Base-by-base conservation (phyloP, 2,113 vertebrate species). In the Taurulus bubalis region DNA sequence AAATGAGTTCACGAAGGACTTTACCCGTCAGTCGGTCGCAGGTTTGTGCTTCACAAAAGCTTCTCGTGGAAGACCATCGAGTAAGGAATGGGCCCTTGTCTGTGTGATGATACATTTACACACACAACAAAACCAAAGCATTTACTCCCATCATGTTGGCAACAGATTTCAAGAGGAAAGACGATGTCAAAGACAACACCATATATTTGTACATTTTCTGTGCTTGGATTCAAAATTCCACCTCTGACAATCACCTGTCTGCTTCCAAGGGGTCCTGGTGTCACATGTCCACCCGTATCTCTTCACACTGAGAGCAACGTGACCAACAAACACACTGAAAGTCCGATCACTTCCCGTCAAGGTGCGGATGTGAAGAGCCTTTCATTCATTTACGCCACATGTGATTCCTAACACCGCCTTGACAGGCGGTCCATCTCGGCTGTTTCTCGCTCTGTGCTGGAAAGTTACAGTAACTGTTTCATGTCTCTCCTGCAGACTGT, bases 41-140 rank as follows among this genome's bases (percentile, higher is more conserved):
- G 24, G 20, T 68, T 71, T 58, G 38, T 15, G 56, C 28, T 70
- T 74, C 58, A 60, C 38, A 63, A 74, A 63, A 53, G 66, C 24
- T 36, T 78, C 64, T 32, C 68, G 32, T 26, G 34, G 16, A 80
- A 75, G 47, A 60, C 24, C 14, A 32, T 15, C 42, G 32, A 67
- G 26, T 32, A 30, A 24, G 15, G 38, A 75, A 66, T 9, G 0
- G 26, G n/a, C 10, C 11, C n/a, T 51, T 8, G 18, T 42, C 15
- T 67, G 60, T 22, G 60, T 80, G 53, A 40, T 32, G 8, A 28
- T 60, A 22, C 16, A 2, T 22, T 22, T 45, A 69, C 5, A 24
- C 24, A 28, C 4, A 71, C 2, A 58, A 58, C n/a, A n/a, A n/a
- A n/a, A n/a, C n/a, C n/a, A n/a, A n/a, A n/a, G n/a, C n/a, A n/a